Percentiles rank a stretch among this genome's conserved stretches.
phyloP scores from a whole-genome alignment of 2,113 vertebrate species.

The Hippocampus guttulatus region DNA sequence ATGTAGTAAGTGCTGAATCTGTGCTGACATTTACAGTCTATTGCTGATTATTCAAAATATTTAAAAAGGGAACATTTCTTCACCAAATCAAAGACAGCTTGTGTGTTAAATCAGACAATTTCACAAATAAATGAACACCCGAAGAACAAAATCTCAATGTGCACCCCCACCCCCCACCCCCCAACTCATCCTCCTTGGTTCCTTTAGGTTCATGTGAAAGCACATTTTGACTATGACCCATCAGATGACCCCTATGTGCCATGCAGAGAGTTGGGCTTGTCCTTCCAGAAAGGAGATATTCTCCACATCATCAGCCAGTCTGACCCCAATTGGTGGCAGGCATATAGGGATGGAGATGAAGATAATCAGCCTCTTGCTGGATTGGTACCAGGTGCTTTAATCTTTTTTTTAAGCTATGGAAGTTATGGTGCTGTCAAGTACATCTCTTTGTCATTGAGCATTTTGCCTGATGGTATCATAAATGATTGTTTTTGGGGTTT shows the following conservation, averaged over 20 bases:
- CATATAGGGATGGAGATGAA: slow-evolving; percentile 96
- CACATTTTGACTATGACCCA: slow-evolving; percentile 97
- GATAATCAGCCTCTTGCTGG: slow-evolving; percentile 96
- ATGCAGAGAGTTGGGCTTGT: slow-evolving; percentile 91
- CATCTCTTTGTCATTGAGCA: no score
- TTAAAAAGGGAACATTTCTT: neutral
- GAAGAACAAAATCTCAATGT: no score
- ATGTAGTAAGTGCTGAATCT: slow-evolving; percentile 77
- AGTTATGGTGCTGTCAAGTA: neutral
- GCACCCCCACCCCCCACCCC: neutral
- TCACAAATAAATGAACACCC: neutral
- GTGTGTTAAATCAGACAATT: neutral
- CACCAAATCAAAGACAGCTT: no score
- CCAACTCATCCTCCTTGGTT: neutral
- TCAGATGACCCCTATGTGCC: slow-evolving; percentile 97
- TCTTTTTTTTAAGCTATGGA: neutral
- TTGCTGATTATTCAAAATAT: neutral
- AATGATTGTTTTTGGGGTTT: neutral
- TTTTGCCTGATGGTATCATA: neutral
- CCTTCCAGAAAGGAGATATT: slow-evolving; percentile 98
- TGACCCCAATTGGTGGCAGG: slow-evolving; percentile 99
- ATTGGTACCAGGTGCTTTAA: slow-evolving; percentile 85
- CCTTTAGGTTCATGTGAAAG: slow-evolving; percentile 89
- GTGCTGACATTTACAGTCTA: neutral
- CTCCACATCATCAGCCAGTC: slow-evolving; percentile 97